Conservation (phyloP, 2,113 vertebrate species). For the Phrynocephalus versicolor region DNA sequence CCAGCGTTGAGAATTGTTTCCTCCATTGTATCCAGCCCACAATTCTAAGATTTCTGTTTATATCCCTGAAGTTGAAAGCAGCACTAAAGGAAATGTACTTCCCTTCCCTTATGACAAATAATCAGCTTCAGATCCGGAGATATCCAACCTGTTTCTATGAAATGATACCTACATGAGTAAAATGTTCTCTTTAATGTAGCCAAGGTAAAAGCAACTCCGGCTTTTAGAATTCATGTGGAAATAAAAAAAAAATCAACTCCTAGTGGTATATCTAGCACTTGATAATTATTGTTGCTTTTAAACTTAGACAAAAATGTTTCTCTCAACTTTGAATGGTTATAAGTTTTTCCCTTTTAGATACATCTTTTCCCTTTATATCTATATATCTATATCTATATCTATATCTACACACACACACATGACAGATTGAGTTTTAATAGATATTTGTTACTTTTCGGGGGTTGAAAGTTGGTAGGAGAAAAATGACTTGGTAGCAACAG, state of each 20-base stretch:
- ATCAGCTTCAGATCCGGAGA: neutral
- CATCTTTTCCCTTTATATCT: too few species aligned
- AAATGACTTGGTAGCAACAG: neutral
- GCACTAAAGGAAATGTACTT: neutral
- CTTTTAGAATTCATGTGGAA: neutral
- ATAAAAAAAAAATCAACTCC: neutral
- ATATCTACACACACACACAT: neutral
- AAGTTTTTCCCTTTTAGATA: neutral
- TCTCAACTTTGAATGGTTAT: neutral
- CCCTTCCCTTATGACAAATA: neutral
- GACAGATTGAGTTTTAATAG: neutral
- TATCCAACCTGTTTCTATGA: neutral
- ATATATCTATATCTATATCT: too few species aligned
- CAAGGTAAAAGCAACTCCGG: neutral
- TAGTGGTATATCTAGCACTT: neutral
- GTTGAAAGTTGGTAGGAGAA: neutral
- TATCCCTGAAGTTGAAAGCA: neutral
- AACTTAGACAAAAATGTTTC: neutral
- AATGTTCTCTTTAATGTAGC: neutral
- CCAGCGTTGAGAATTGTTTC: too few species aligned
- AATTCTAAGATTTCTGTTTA: neutral
- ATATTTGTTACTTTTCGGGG: neutral
- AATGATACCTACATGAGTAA: neutral
- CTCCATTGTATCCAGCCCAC: neutral
- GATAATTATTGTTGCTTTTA: neutral